Evolutionary conservation across 2,113 vertebrate genomes (phyloP).

Genomic region (Cepphus grylle): DNA sequence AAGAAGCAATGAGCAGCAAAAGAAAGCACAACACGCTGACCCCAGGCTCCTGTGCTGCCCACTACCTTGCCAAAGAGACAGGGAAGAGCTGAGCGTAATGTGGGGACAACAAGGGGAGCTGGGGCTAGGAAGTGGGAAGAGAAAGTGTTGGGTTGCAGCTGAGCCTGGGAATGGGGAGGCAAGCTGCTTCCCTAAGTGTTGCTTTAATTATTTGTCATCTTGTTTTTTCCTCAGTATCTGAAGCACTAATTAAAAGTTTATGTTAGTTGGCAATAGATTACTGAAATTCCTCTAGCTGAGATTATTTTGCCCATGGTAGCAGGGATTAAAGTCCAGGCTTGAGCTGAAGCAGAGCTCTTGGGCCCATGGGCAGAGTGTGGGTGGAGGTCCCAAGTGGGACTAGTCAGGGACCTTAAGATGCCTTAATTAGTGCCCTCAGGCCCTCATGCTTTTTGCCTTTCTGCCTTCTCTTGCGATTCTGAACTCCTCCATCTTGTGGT

Average conservation of each 20-base stretch:
- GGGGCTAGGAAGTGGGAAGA: too few species aligned
- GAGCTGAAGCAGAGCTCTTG: neutral
- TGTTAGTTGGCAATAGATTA: neutral
- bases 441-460: neutral
- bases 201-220: neutral
- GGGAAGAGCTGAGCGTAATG: neutral
- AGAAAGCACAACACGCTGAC: neutral
- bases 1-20: neutral
- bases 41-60: neutral
- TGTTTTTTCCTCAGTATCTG: neutral
- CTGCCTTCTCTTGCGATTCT: neutral
- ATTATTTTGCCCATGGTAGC: neutral
- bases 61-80: neutral
- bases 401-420: neutral
- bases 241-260: neutral
- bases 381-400: neutral
- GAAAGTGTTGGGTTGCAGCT: neutral
- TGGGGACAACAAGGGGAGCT: neutral
- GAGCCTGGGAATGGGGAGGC: neutral
- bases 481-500: neutral
- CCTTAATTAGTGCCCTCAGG: neutral
- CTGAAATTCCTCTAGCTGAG: neutral
- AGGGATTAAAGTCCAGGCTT: neutral
- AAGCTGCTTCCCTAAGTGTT: neutral
- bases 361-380: neutral